Evolutionary conservation across 92 coral and sea anemone species (phyloP).

Genomic region (Porites evermanni): DNA sequence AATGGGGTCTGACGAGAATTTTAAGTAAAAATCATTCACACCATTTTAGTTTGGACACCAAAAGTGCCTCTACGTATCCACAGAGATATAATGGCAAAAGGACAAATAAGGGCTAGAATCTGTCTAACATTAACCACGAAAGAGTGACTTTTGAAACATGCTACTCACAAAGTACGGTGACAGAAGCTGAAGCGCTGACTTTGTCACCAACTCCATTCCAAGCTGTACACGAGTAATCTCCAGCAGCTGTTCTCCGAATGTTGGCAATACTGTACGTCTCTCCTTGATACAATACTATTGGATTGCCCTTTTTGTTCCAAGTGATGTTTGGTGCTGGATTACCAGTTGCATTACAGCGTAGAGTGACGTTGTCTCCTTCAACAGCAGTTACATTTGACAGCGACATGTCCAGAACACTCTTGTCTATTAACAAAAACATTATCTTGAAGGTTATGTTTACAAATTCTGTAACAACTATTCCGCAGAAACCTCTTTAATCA

Average conservation of each 20-base stretch:
- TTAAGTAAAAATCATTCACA: too few relatives aligned
- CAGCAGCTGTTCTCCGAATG: conserved; percentile 1
- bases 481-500: too few relatives aligned
- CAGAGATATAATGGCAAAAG: too few relatives aligned
- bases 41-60: too few relatives aligned
- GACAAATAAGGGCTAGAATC: too few relatives aligned
- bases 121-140: too few relatives aligned
- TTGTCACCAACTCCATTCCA: conserved; percentile 28
- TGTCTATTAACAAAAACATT: background rate
- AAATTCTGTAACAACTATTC: too few relatives aligned
- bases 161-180: conserved; percentile 27
- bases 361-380: conserved; percentile 10
- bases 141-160: too few relatives aligned
- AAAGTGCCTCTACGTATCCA: too few relatives aligned
- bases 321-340: conserved; percentile 42
- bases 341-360: conserved; percentile 28
- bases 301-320: conserved; percentile 23
- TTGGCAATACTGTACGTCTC: background rate
- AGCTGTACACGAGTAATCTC: conserved; percentile 14
- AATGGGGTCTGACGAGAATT: too few relatives aligned
- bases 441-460: too few relatives aligned
- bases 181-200: background rate
- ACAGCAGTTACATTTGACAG: background rate
- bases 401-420: background rate
- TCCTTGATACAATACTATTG: conserved; percentile 25